Conservation (phyloP, 1,140 invertebrate genomes). For the Pectinophora gossypiella region DNA sequence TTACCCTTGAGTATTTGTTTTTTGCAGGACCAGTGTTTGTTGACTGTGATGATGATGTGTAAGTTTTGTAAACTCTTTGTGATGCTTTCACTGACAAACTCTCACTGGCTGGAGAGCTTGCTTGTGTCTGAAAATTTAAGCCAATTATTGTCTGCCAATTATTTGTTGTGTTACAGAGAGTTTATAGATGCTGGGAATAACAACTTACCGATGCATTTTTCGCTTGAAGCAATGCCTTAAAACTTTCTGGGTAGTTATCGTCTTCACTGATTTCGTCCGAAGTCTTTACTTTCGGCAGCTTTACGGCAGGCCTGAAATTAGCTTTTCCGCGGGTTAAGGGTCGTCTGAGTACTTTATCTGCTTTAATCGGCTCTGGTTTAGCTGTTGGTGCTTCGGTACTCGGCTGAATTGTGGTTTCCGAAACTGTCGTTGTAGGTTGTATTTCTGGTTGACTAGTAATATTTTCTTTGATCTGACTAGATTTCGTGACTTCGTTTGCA, state of each 20-base stretch:
- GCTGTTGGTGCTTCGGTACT: slow-evolving; percentile 33
- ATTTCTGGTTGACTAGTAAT: slow-evolving; percentile 48
- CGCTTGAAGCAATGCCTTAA: slow-evolving; percentile 67
- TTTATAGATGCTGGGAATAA: too few relatives aligned
- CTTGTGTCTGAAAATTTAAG: slow-evolving; percentile 58
- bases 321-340: slow-evolving; percentile 41
- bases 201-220: slow-evolving; percentile 67
- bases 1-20: slow-evolving; percentile 65
- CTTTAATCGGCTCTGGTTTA: slow-evolving; percentile 36
- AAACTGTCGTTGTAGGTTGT: slow-evolving; percentile 21
- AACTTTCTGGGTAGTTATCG: slow-evolving; percentile 67
- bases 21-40: slow-evolving; percentile 38
- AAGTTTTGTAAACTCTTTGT: slow-evolving; percentile 62
- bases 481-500: slow-evolving; percentile 43
- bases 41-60: slow-evolving; percentile 45
- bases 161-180: too few relatives aligned
- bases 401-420: slow-evolving; percentile 29
- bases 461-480: slow-evolving; percentile 52
- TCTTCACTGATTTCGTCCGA: slow-evolving; percentile 62
- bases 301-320: slow-evolving; percentile 28
- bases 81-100: slow-evolving; percentile 71
- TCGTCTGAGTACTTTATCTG: slow-evolving; percentile 46
- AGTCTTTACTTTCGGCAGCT: slow-evolving; percentile 32
- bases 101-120: slow-evolving; percentile 60
- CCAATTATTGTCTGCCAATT: not conserved